Conservation (phyloP, 2,113 vertebrate genomes). For the Oceanodroma tethys region DNA sequence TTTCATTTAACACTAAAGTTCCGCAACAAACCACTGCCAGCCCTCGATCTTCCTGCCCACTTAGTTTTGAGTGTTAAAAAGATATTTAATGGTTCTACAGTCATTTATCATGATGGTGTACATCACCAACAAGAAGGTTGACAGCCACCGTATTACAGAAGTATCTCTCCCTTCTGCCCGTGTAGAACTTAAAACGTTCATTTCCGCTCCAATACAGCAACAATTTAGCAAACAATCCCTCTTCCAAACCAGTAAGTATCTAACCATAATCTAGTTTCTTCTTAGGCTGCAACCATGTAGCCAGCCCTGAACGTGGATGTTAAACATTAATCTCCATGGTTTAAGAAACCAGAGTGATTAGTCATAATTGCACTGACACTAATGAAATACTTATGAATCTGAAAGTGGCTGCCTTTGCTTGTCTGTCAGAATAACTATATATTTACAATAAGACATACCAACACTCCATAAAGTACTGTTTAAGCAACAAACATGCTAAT, state of each 20-base stretch:
- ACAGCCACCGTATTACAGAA: not conserved
- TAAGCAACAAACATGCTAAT: not conserved
- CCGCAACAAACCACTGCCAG: not conserved
- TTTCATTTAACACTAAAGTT: not conserved
- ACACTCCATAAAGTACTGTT: not conserved
- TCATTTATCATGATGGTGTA: accelerated
- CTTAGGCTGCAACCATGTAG: not conserved
- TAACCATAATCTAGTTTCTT: not conserved
- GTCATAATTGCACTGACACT: conserved; percentile 19
- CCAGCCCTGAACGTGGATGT: not conserved
- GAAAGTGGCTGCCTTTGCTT: not conserved
- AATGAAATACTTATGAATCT: not conserved
- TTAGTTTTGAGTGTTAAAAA: not conserved
- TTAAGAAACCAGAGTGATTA: not conserved
- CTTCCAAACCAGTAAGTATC: not conserved
- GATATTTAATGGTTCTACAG: not conserved
- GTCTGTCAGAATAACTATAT: not conserved
- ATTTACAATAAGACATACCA: not conserved
- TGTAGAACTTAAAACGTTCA: not conserved
- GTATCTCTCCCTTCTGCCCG: not conserved
- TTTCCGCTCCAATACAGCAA: not conserved
- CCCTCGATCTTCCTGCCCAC: not conserved
- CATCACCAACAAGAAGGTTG: not conserved
- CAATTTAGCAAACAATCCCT: not conserved
- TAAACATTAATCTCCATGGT: not conserved